Conservation (phyloP, 2,113 vertebrate species). For the Eclectus roratus region DNA sequence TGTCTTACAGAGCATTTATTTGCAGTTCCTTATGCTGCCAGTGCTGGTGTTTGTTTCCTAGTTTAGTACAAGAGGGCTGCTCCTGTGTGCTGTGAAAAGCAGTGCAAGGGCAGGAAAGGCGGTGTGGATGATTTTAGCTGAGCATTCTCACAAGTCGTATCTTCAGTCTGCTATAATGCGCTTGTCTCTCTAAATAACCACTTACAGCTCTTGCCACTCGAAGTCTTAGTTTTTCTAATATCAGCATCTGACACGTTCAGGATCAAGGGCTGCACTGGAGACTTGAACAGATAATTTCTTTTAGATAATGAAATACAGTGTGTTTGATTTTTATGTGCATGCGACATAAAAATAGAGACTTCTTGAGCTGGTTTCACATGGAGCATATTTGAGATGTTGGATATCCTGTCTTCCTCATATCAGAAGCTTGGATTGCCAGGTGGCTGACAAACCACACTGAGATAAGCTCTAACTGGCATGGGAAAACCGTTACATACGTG, state of each 20-base stretch:
- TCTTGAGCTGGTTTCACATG: neutral
- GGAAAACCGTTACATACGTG: neutral
- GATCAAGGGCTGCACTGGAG: neutral
- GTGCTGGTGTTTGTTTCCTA: neutral
- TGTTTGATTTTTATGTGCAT: neutral
- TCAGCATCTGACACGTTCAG: neutral
- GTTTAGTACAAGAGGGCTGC: neutral
- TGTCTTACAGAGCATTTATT: neutral
- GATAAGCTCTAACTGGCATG: conserved; percentile 5
- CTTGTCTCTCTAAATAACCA: neutral
- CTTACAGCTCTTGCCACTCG: neutral
- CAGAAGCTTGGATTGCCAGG: neutral
- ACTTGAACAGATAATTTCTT: conserved; percentile 1
- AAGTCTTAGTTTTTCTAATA: neutral
- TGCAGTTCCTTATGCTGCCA: neutral
- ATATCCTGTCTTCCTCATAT: neutral
- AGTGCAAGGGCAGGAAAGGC: neutral
- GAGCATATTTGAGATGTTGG: neutral
- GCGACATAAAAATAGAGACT: neutral
- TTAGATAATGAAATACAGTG: neutral
- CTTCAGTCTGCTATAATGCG: neutral
- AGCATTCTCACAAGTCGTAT: neutral
- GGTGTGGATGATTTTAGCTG: neutral
- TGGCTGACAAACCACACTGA: neutral
- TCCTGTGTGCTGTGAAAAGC: neutral